Conservation (phyloP, 2,113 vertebrate genomes). For the Macquaria ambigua region DNA sequence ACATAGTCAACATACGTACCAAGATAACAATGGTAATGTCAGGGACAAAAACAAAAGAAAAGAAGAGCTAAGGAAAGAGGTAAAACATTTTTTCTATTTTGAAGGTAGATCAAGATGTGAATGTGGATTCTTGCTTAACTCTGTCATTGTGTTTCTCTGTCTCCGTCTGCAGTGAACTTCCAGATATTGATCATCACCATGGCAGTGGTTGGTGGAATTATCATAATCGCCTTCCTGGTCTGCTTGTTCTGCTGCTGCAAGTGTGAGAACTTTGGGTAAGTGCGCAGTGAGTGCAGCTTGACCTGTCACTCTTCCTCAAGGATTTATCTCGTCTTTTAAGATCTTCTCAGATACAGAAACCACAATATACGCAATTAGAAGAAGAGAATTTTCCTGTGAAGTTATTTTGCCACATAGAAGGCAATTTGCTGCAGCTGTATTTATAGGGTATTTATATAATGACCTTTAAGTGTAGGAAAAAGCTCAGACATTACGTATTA, state of each 20-base stretch:
- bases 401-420: too few species aligned
- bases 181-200: conserved; percentile 92
- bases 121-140: conserved; percentile 9
- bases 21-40: not conserved
- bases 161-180: conserved; percentile 90
- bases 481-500: not conserved
- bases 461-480: not conserved
- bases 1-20: not conserved
- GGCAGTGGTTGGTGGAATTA: conserved; percentile 87
- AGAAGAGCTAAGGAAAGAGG: not conserved
- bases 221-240: conserved; percentile 87
- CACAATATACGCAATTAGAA: not conserved
- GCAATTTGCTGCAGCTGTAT: not conserved
- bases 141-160: not conserved
- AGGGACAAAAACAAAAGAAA: not conserved
- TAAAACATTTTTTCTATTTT: not conserved
- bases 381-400: too few species aligned
- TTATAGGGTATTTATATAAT: not conserved
- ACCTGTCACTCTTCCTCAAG: not conserved
- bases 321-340: too few species aligned
- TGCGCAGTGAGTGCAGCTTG: not conserved
- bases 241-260: conserved; percentile 93
- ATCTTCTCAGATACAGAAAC: not conserved
- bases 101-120: not conserved
- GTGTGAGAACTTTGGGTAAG: conserved; percentile 87